Base-by-base conservation (phyloP, 2,888 invertebrate species). In the Apamea sordens region DNA sequence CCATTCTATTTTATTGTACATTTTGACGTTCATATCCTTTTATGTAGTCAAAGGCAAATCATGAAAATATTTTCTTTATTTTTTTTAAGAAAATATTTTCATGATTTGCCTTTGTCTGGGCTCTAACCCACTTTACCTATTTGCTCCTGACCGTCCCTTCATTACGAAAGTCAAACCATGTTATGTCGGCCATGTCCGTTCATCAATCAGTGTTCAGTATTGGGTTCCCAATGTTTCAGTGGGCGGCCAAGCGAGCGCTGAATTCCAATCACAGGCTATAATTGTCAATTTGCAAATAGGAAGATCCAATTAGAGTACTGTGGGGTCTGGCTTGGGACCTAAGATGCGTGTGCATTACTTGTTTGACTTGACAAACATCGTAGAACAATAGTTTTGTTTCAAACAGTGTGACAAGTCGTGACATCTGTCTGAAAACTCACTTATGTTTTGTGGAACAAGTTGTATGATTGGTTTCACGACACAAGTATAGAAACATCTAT, bases 251-350 rank as follows among this genome's bases (percentile, higher is more conserved):
- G 85, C 85, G 79, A 63, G 73, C 44, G 32, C 21, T 68, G 82
- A 72, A 61, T 85, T 79, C 85, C 85, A 85, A 85, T 85, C 82
- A 76, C 68, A 15, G 44, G 41, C 68, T 36, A 63, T 85, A 81
- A 85, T 85, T 85, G 84, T 56, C 85, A 82, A 85, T 82, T 85
- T 85, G 64, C 82, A 78, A 82, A 81, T 73, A 84, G 70, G 82
- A 76, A 82, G 70, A 85, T 85, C 76, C 71, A 76, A 78, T 82
- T 85, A 68, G 73, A 71, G 70, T 76, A 41, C 63, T 73, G 61
- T 84, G 32, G 63, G 65, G 72, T 69, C 32, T 50, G 64, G 63
- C 59, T 76, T 69, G 50, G 21, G 74, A 50, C 67, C 74, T 72
- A 65, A 72, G 78, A 73, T 36, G 69, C 67, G 67, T 77, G 56